A percentile compares a stretch with the other conserved stretches of the same genome.
Conservation (phyloP, 2,888 invertebrate species). For the Agrilus cyanescens region DNA sequence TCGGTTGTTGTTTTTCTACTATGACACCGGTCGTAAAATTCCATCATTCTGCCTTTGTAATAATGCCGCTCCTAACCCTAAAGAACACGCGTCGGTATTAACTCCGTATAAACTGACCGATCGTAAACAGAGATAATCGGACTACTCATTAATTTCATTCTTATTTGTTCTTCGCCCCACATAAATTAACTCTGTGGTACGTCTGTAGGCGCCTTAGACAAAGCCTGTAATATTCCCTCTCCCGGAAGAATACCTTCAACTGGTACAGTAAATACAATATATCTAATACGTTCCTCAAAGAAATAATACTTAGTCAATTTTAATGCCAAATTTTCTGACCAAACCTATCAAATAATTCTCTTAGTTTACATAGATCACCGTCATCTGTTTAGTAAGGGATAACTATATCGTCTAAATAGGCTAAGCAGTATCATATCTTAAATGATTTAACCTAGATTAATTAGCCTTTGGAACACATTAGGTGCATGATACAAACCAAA, state of each 20-base stretch:
- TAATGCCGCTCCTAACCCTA: conserved; percentile 5
- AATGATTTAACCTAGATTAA: conserved; percentile 10
- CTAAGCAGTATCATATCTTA: background rate
- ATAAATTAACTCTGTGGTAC: too few species aligned
- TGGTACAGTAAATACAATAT: too few species aligned
- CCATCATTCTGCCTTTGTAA: conserved; percentile 6
- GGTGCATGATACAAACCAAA: conserved; percentile 24
- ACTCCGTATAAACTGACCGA: conserved; percentile 3
- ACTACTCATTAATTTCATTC: conserved; percentile 1
- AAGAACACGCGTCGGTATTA: conserved; percentile 7
- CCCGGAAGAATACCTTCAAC: too few species aligned
- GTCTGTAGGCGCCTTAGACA: too few species aligned
- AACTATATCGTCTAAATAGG: conserved; percentile 14
- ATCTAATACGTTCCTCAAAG: too few species aligned
- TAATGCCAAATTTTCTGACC: too few species aligned
- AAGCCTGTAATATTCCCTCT: too few species aligned
- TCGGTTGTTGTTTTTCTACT: conserved; percentile 7
- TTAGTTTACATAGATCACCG: background rate
- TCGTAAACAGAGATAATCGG: conserved; percentile 6
- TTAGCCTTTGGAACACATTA: conserved; percentile 19
- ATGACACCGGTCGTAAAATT: conserved; percentile 5
- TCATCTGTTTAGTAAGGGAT: conserved; percentile 5
- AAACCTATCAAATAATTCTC: too few species aligned
- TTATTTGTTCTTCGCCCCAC: background rate
- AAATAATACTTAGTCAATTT: too few species aligned